Conservation (phyloP, 2,797 vertebrate species). For the Micromesistius poutassou region DNA sequence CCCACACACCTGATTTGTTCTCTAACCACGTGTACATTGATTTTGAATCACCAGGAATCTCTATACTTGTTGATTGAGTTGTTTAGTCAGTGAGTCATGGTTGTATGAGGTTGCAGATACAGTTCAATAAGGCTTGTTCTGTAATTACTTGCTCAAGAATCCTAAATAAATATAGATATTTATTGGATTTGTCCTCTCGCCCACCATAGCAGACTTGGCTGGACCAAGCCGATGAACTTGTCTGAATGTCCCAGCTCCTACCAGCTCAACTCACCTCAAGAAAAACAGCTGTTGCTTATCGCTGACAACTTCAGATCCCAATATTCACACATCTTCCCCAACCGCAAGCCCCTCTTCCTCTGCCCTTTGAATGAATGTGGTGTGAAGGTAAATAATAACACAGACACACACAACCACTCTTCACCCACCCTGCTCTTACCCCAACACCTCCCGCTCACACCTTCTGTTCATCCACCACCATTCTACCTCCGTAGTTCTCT, state of each 20-base stretch:
- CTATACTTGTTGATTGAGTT: no score
- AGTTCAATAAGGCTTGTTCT: neutral
- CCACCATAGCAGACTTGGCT: constrained; percentile 12
- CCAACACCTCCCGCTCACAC: neutral
- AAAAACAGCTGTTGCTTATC: constrained; percentile 71
- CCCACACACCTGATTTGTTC: neutral
- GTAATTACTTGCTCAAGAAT: neutral
- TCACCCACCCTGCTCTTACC: neutral
- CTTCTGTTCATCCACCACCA: neutral
- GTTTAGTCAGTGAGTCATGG: neutral
- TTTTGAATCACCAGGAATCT: neutral
- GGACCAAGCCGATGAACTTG: constrained; percentile 42
- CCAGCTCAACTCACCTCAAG: constrained; percentile 70
- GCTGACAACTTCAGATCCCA: constrained; percentile 78
- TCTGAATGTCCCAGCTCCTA: constrained; percentile 71
- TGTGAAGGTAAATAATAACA: constrained; percentile 66
- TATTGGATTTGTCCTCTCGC: neutral
- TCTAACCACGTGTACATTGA: neutral
- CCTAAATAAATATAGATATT: neutral
- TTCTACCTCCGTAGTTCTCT: neutral
- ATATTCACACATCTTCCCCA: constrained; percentile 77
- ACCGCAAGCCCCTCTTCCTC: constrained; percentile 80
- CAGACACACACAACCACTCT: neutral
- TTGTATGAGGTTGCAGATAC: neutral
- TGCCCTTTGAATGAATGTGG: constrained; percentile 81